These are phyloP conservation scores for Callipepla californica DNA, from an alignment of 2,113 vertebrate species.

Conservation along the genomic window DNA sequence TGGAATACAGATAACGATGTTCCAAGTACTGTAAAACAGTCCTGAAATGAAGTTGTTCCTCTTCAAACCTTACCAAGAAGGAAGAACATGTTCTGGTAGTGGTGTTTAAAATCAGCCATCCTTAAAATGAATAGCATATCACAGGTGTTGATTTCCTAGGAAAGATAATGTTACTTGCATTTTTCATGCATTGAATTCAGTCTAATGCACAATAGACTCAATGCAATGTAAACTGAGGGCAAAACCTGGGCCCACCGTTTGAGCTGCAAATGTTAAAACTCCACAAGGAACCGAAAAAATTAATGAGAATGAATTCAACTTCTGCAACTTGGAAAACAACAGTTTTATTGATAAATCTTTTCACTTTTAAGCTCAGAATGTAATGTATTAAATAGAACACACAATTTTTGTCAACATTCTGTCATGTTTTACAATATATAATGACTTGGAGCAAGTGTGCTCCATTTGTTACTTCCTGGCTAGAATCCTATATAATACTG, in stretches of 20 bases:
- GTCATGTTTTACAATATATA: conserved; percentile 32
- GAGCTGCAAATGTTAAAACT: background rate
- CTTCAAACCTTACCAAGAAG: background rate
- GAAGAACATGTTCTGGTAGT: background rate
- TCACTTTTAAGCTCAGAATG: background rate
- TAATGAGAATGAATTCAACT: conserved; percentile 4
- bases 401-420: conserved; percentile 34
- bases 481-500: conserved; percentile 25
- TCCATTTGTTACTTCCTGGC: conserved; percentile 38
- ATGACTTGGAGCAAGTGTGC: background rate
- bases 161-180: background rate
- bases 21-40: background rate
- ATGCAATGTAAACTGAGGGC: background rate
- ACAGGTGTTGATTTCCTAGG: background rate
- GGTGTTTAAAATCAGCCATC: background rate
- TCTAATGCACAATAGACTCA: background rate
- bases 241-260: background rate
- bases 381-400: conserved; percentile 23
- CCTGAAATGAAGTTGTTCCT: background rate
- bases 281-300: background rate
- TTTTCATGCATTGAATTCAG: background rate
- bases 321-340: background rate
- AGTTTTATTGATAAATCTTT: background rate
- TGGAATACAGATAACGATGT: background rate
- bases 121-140: background rate